Evolutionary conservation across 53 echinoderm and acorn worm species (phyloP), one percentile per base, ranked within the genome.

Genomic region (Patiria pectinifera): DNA sequence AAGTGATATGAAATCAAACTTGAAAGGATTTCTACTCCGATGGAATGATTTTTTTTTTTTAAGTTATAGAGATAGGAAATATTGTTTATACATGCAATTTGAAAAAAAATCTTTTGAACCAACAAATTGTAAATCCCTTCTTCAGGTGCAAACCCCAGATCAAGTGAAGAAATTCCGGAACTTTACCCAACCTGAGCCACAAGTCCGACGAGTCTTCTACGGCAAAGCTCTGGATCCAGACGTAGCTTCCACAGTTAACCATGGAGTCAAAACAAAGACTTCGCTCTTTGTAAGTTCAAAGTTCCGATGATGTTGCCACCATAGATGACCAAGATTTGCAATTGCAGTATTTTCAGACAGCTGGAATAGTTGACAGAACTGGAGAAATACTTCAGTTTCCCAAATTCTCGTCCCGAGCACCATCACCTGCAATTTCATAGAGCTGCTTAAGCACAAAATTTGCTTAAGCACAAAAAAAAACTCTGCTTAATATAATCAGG

Each of bases 131-230:
- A n/a, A 25, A 76, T 76, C 15, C 4, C 35, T 63, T 69, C 69
- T 89, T 15, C 83, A 97, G 97, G 97, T 97, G 44, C 95, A 94
- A 59, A 99, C 99, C 21, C 99, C 99, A 83, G 97, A 97, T 48
- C 93, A 93, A 78, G 99, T 99, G 80, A 99, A 99, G 87, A 99
- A 99, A 85, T 99, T 99, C 93, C 96, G 96, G 14, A 99, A 99
- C 91, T 97, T 95, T 45, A 96, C 96, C n/a, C 97, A 95, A 69
- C 91, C 97, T 4, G 99, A 97, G 87, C 96, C 99, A 19, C 95
- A 96, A 85, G 97, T 93, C 8, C 81, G 87, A 61, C 85, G 99
- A 62, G 95, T 99, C 19, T 99, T 99, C 92, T 97, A 97, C 86
- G 99, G 99, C 44, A 95, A 95, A 59, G 99, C 99, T 12, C 82